Percentiles rank a stretch among this genome's conserved stretches.
phyloP scores from a whole-genome alignment of 2,113 vertebrate genomes.

The Platycercus adscitus region DNA sequence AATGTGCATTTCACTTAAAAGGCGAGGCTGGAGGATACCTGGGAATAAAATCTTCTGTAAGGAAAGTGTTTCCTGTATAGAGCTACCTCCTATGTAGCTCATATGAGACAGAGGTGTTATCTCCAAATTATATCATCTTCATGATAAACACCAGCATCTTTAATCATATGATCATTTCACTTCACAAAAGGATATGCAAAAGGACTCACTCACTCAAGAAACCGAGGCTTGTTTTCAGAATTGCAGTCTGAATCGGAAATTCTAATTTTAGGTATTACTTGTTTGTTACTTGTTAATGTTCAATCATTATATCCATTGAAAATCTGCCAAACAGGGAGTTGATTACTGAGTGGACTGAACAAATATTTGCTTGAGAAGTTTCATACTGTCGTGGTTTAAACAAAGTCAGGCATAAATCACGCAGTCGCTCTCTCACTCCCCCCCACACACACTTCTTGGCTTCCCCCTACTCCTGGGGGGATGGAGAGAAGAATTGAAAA shows the following conservation, averaged over 20 bases:
- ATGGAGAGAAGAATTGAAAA: too few relatives aligned
- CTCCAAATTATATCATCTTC: not conserved
- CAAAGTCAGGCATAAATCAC: too few relatives aligned
- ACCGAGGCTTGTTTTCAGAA: not conserved
- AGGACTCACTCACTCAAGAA: not conserved
- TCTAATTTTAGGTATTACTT: not conserved
- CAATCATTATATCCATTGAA: not conserved
- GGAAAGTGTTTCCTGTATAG: not conserved
- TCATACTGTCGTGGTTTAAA: not conserved
- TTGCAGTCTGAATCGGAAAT: not conserved
- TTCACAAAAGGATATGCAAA: not conserved
- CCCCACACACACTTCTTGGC: too few relatives aligned
- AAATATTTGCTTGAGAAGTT: not conserved
- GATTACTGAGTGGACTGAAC: not conserved
- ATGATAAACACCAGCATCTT: not conserved
- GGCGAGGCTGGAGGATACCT: not conserved
- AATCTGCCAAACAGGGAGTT: not conserved
- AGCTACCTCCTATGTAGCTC: not conserved
- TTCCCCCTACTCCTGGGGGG: too few relatives aligned
- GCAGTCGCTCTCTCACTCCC: too few relatives aligned
- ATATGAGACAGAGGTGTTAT: not conserved
- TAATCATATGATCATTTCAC: not conserved
- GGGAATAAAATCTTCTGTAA: not conserved
- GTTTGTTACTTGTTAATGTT: not conserved
- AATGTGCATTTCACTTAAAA: not conserved